A percentile compares a stretch with the other conserved stretches of the same genome.
phyloP scores from a whole-genome alignment of 2,113 vertebrate species.

The Struthio camelus region DNA sequence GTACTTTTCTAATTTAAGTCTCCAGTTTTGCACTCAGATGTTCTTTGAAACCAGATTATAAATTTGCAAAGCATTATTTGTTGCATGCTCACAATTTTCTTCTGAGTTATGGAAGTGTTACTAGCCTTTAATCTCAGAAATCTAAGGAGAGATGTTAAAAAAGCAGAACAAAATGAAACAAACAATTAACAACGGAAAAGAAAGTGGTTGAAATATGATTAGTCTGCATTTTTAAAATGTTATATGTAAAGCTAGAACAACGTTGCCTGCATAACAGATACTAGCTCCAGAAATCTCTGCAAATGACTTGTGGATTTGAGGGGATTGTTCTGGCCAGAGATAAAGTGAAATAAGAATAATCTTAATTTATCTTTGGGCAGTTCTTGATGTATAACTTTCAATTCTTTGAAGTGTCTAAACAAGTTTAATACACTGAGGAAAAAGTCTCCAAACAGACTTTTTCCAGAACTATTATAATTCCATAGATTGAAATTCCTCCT shows the following conservation, averaged over 20 bases:
- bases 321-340: neutral
- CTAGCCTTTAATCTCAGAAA: neutral
- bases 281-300: neutral
- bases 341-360: conserved; percentile 4
- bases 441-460: neutral
- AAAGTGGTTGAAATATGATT: neutral
- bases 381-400: conserved; percentile 9
- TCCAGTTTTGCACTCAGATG: neutral
- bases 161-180: neutral
- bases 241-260: neutral
- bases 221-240: neutral
- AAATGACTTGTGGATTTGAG: neutral
- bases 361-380: conserved; percentile 2
- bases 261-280: neutral
- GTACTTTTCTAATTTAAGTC: neutral
- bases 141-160: neutral
- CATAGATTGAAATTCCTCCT: conserved; percentile 29
- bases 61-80: neutral
- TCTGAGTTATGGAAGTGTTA: neutral
- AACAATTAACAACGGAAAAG: neutral
- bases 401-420: conserved; percentile 27
- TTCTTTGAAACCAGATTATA: neutral
- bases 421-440: conserved; percentile 34
- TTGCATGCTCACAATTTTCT: neutral
- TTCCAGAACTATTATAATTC: conserved; percentile 51